phyloP scores from a whole-genome alignment of 1,140 invertebrate genomes.

The Zophobas morio region DNA sequence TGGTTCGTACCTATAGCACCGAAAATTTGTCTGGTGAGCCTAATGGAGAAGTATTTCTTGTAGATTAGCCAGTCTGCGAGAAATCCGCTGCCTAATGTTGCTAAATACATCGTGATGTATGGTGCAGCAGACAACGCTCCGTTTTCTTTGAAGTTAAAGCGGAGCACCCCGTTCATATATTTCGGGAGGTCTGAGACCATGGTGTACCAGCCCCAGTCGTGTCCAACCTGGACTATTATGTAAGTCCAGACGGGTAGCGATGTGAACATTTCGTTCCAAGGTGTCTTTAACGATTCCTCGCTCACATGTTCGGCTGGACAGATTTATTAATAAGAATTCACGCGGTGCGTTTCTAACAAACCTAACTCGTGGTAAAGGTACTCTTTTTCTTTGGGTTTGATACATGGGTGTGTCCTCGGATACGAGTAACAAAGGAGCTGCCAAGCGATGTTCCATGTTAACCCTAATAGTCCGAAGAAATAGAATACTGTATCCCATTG shows the following conservation, averaged over 20 bases:
- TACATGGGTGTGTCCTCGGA: conserved; percentile 87
- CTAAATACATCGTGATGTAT: conserved; percentile 82
- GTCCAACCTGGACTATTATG: conserved; percentile 82
- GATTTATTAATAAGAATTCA: neutral
- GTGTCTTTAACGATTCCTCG: conserved; percentile 62
- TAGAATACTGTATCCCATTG: conserved; percentile 88
- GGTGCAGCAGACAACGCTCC: conserved; percentile 79
- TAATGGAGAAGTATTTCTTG: conserved; percentile 72
- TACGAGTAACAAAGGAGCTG: conserved; percentile 80
- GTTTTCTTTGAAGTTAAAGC: conserved; percentile 84
- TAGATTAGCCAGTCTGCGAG: conserved; percentile 79
- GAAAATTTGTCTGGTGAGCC: conserved; percentile 79
- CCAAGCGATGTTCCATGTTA: conserved; percentile 83
- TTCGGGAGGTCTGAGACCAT: conserved; percentile 93
- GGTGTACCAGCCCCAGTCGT: conserved; percentile 96
- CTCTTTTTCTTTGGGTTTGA: conserved; percentile 82
- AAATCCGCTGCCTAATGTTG: conserved; percentile 77
- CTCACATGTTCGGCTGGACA: conserved; percentile 53
- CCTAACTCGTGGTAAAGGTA: conserved; percentile 78
- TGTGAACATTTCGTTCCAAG: conserved; percentile 81
- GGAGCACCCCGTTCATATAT: conserved; percentile 91
- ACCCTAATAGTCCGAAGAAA: conserved; percentile 82
- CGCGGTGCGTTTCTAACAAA: conserved; percentile 28
- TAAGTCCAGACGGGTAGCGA: conserved; percentile 84
- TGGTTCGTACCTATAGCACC: conserved; percentile 76